Evolutionary conservation across 2,113 vertebrate species (phyloP), one percentile per base, ranked within the genome.

Genomic region (Chamaea fasciata): DNA sequence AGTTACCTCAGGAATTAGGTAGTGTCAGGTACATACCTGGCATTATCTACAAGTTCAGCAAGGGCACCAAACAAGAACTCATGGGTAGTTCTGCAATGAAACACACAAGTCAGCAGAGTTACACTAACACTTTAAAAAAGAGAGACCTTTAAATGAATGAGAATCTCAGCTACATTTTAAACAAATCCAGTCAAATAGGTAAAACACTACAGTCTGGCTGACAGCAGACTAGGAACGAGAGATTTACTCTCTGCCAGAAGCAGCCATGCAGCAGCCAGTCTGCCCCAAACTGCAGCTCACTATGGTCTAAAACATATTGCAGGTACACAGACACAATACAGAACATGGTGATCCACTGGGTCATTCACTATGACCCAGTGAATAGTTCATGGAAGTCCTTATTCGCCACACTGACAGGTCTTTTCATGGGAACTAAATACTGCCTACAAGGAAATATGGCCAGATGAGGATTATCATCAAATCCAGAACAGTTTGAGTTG

Each of bases 61-160:
- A 99, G 98, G 69, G 99, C 99, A 95, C 99, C 99, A 97, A 99
- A 99, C 87, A 99, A 98, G 96, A 99, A 99, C 96, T 99, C 99
- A 20, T 99, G 99, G 42, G 99, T 99, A 82, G 99, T 99, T 97
- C 99, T 99, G 97, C 87, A 98, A 98, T 1, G 3, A 98, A 97
- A 96, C 23, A 97, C 55, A 94, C 47, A 97, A 56, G 65, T 94
- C 77, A 97, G 26, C 50, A 87, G 55, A 42, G 76, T 94, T 95
- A 95, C 56, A 70, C 37, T 15, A 42, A 67, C 47, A 50, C 50
- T 94, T 33, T 68, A 56, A 63, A 65, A 47, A 21, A 33, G 3
- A 39, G 2, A 79, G 31, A 74, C 26, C 16, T 65, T 88, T 47
- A 56, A 37, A 59, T n/a, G 78, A 82, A 70, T 2, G 0, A 50